Evolutionary conservation across 2,797 vertebrate genomes (phyloP).

Genomic region (Aplochiton taeniatus): DNA sequence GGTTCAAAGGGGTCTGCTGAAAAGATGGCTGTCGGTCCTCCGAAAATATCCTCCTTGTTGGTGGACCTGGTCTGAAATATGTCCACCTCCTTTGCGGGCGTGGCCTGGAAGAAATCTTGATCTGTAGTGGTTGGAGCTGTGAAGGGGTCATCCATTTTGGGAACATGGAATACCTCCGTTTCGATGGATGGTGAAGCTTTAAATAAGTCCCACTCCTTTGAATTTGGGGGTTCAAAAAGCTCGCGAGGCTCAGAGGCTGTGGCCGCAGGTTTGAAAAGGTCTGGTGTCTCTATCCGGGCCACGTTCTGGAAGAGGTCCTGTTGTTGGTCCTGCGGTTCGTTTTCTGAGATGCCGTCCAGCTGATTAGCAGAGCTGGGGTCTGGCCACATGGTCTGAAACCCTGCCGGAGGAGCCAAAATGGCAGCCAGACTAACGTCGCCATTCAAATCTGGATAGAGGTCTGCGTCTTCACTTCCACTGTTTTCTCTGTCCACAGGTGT

Average conservation of each 20-base stretch:
- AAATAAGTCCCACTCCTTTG: slow-evolving; percentile 1
- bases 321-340: neutral
- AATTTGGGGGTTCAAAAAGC: slow-evolving; percentile 11
- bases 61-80: slow-evolving; percentile 33
- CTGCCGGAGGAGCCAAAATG: slow-evolving; percentile 19
- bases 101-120: slow-evolving; percentile 1
- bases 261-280: slow-evolving; percentile 15
- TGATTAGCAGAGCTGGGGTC: slow-evolving; percentile 5
- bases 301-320: slow-evolving; percentile 18
- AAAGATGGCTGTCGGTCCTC: slow-evolving; percentile 24
- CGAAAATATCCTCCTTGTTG: slow-evolving; percentile 33
- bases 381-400: slow-evolving; percentile 34
- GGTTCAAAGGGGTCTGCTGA: slow-evolving; percentile 43
- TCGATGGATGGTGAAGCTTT: neutral
- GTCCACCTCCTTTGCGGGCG: slow-evolving; percentile 12
- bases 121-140: neutral
- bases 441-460: neutral
- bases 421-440: fast-evolving
- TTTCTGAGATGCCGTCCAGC: slow-evolving; percentile 2
- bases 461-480: neutral
- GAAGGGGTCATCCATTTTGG: slow-evolving; percentile 26
- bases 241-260: slow-evolving; percentile 11
- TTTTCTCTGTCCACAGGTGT: slow-evolving; percentile 4
- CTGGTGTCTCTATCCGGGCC: neutral
- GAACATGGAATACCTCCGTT: no score